Conservation (phyloP, 2,113 vertebrate species). For the Python bivittatus region DNA sequence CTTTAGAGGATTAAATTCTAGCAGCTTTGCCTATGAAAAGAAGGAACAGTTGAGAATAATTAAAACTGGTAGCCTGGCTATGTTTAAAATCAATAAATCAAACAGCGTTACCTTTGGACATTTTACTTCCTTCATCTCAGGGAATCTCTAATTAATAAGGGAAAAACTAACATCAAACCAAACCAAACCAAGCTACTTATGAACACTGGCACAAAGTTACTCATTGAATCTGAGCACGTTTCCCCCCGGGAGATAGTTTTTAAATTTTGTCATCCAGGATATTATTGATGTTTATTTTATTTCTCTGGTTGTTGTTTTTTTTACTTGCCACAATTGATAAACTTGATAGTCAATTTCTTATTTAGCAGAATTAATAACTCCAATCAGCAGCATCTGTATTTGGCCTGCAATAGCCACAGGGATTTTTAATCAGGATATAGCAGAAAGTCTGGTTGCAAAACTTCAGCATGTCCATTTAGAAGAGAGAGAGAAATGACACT, state of each 20-base stretch:
- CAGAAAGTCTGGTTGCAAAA: not conserved
- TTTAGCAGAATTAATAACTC: not conserved
- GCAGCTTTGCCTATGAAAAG: conserved; percentile 90
- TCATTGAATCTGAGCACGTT: conserved; percentile 32
- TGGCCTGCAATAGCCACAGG: not conserved
- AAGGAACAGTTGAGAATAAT: conserved; percentile 57
- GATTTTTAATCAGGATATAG: not conserved
- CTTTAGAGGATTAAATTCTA: conserved; percentile 91
- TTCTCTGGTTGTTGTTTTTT: not conserved
- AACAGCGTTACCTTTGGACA: conserved; percentile 47
- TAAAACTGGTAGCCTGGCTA: conserved; percentile 54
- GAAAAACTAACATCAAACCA: conserved; percentile 48
- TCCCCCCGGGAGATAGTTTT: conserved; percentile 41
- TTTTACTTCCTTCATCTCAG: not conserved
- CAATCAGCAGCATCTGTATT: not conserved
- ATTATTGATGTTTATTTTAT: not conserved
- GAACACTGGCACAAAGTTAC: conserved; percentile 37
- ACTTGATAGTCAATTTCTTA: not conserved
- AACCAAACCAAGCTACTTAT: conserved; percentile 38
- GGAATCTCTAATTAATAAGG: conserved; percentile 38
- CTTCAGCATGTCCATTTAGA: not conserved
- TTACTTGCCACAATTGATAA: not conserved
- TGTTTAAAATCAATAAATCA: conserved; percentile 59
- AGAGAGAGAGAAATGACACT: not conserved
- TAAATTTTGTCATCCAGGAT: conserved; percentile 44